phyloP scores from a whole-genome alignment of 2,888 invertebrate species.

The Oegoconia quadripuncta region DNA sequence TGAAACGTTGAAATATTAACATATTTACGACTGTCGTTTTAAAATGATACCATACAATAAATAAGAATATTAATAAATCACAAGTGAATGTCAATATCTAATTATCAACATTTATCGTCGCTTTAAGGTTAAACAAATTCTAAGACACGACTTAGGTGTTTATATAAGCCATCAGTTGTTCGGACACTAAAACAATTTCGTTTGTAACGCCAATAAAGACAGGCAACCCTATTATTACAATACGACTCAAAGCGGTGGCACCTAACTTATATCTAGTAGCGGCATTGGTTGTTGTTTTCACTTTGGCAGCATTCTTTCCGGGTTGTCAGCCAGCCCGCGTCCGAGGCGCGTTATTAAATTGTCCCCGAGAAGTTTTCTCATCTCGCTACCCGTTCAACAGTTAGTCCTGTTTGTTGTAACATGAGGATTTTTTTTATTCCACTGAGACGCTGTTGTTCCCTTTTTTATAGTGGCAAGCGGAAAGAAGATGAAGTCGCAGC shows the following conservation, averaged over 20 bases:
- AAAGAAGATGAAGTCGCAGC: too few species aligned
- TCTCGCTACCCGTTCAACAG: conserved; percentile 37
- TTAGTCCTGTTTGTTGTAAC: conserved; percentile 34
- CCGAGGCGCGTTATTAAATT: conserved; percentile 64
- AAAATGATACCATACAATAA: too few species aligned
- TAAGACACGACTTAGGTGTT: too few species aligned
- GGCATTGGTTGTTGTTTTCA: conserved; percentile 30
- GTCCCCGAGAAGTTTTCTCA: conserved; percentile 65
- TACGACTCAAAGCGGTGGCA: conserved; percentile 15
- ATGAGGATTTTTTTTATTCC: conserved; percentile 34
- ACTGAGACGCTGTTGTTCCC: conserved; percentile 6
- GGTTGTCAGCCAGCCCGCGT: conserved; percentile 41
- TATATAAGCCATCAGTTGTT: too few species aligned
- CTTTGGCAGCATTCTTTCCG: conserved; percentile 36
- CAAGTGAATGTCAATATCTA: too few species aligned
- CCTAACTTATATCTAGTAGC: conserved; percentile 25
- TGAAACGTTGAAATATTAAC: too few species aligned
- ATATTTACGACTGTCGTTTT: too few species aligned
- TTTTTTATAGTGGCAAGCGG: too few species aligned
- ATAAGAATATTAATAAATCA: too few species aligned
- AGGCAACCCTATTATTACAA: conserved; percentile 13
- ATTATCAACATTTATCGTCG: too few species aligned
- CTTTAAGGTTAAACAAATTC: too few species aligned
- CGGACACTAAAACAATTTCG: neutral
- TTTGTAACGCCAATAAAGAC: conserved; percentile 5